Evolutionary conservation across 2,888 invertebrate species (phyloP), one percentile per base, ranked within the genome.

Genomic region (Ennomos fuscantarius): DNA sequence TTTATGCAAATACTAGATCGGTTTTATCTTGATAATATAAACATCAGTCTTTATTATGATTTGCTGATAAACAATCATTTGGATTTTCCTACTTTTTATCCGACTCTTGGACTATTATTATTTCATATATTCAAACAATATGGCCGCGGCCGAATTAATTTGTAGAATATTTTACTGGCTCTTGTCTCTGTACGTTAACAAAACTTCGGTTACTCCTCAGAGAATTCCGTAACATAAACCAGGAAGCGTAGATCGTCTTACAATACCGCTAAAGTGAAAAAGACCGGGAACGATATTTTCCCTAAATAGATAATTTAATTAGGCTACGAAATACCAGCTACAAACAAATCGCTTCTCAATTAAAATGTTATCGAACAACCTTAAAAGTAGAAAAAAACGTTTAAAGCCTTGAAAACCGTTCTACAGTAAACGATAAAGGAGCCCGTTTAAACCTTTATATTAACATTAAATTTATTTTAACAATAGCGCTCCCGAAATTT

Each of bases 191-290:
- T 40, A 32, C 33, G 34, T 33, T 72, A 76, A 69, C 69, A 61
- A 72, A 78, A 80, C 69, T 79, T 80, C 58, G 54, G 41, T 62
- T 63, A 75, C 68, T 78, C 77, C 69, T 72, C 72, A 48, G 54
- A 62, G 75, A 81, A 68, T 77, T 76, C 54, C 44, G 46, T 44
- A 62, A 66, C 68, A 70, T 70, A 73, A 74, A 76, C 70, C 66
- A 70, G 63, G 59, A 64, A 72, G 58, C 52, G 50, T 36, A 59
- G 72, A 74, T 73, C 62, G 67, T 61, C 65, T 68, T 63, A 59
- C 64, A 72, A 74, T 76, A 72, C 62, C 55, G 65, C 37, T 65
- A 43, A 60, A 68, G 54, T 62, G 66, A 66, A 66, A 69, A 71
- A 55, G 45, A 42, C 43, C 39, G 31, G 50, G 48, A 53, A 40